Evolutionary conservation across 2,797 vertebrate species (phyloP).

Genomic region (Pipistrellus pipistrellus): DNA sequence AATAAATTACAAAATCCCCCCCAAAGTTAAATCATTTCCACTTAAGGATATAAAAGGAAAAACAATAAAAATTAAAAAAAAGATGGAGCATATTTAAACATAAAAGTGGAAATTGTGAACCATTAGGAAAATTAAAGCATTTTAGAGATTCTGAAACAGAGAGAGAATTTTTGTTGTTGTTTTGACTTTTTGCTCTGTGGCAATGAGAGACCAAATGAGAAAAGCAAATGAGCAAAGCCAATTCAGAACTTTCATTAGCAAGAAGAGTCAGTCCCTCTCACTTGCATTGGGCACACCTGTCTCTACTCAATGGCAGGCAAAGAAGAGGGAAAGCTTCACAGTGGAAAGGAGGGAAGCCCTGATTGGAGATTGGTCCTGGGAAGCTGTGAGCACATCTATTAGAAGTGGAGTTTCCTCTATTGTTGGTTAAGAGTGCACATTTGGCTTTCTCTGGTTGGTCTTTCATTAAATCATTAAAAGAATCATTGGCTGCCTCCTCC

Average conservation of each 20-base stretch:
- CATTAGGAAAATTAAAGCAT: neutral
- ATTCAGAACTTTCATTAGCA: neutral
- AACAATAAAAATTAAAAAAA: neutral
- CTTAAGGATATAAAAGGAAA: neutral
- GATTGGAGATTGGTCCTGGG: neutral
- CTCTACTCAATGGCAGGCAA: neutral
- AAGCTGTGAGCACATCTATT: neutral
- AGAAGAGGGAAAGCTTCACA: neutral
- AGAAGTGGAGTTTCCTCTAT: neutral
- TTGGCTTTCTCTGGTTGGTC: neutral
- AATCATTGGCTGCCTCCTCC: no score
- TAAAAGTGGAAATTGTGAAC: neutral
- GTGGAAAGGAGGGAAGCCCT: neutral
- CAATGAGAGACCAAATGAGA: neutral
- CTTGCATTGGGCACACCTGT: neutral
- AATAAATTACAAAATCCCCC: neutral
- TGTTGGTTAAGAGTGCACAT: neutral
- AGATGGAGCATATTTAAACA: neutral
- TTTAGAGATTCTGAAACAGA: neutral
- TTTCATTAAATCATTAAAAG: no score
- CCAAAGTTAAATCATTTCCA: neutral
- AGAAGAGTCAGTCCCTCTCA: neutral
- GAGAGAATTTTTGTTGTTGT: neutral
- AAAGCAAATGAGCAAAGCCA: constrained; percentile 4
- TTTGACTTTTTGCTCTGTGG: neutral